Evolutionary conservation across 2,113 vertebrate species (phyloP).

Genomic region (Corydoras maculifer): DNA sequence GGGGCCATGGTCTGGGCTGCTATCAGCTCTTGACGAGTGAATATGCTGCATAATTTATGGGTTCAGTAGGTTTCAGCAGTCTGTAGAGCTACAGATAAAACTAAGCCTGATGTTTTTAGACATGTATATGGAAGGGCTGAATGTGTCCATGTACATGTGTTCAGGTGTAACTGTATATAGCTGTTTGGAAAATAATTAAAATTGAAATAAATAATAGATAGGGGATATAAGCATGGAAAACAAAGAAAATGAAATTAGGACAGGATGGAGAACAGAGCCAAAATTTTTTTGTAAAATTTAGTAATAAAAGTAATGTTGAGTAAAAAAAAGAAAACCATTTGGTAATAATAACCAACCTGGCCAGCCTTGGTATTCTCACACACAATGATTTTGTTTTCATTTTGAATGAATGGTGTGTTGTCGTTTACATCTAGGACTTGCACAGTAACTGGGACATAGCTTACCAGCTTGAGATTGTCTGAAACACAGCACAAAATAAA

Average conservation of each 20-base stretch:
- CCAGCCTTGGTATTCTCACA: slow-evolving; percentile 81
- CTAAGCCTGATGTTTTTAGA: slow-evolving; percentile 50
- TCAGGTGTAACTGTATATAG: neutral
- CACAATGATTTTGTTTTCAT: slow-evolving; percentile 74
- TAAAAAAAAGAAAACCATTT: neutral
- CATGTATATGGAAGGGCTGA: slow-evolving; percentile 34
- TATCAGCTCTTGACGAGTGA: slow-evolving; percentile 47
- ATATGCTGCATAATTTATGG: slow-evolving; percentile 57
- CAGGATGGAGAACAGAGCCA: too few species aligned
- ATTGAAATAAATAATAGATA: too few species aligned
- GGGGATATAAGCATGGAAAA: too few species aligned
- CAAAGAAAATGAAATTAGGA: too few species aligned
- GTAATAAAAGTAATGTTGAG: neutral
- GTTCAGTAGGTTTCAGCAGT: slow-evolving; percentile 52
- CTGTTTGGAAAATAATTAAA: too few species aligned
- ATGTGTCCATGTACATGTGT: slow-evolving; percentile 9
- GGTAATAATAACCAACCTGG: slow-evolving; percentile 68
- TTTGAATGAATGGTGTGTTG: slow-evolving; percentile 76
- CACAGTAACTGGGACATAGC: slow-evolving; percentile 74
- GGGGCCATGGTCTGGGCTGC: slow-evolving; percentile 20
- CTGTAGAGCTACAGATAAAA: slow-evolving; percentile 54
- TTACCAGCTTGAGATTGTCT: slow-evolving; percentile 81
- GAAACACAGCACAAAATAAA: slow-evolving; percentile 33
- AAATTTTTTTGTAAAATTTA: too few species aligned
- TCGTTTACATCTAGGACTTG: slow-evolving; percentile 88